Base-by-base conservation (phyloP, 2,797 vertebrate genomes). In the Gallinago solitaria region DNA sequence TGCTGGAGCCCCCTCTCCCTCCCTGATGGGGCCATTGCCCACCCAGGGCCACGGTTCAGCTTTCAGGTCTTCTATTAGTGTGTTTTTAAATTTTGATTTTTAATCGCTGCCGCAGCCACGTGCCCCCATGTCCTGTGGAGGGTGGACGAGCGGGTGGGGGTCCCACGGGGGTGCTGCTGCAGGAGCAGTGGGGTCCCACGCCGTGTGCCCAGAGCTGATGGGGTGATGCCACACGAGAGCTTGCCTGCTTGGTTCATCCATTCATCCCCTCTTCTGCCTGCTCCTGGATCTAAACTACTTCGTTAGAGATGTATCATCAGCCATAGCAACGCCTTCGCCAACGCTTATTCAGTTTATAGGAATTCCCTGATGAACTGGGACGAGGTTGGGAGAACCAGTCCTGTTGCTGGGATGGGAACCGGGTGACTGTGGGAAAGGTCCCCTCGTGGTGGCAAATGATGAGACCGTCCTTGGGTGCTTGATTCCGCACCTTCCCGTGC, bases 141-240 rank as follows among this genome's bases (percentile, higher is more conserved):
- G 6, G 6, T 0, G 8, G 3, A 35, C 0, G 12, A 18, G 18
- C 0, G 16, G 6, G 16, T 12, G 2, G 3, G 15, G 20, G 45
- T 73, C 39, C 43, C 47, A 1, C 0, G 0, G 3, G 61, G 87
- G 43, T 59, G 83, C 60, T 69, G 56, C 54, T 8, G 47, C 39
- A 5, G 50, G 5, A 12, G 30, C 35, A 28, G 43, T 35, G 9
- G 3, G 9, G 25, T 41, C 53, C 51, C 64, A 11, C 19, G 4
- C 41, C 4, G 48, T 17, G 8, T n/a, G 20, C 16, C 2, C 10
- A 3, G 27, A 17, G 41, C 8, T 37, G 48, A 47, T 1, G 1
- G 61, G 14, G 8, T 3, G 57, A 51, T n/a, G 74, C 60, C 63
- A 1, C 4, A 4, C 0, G 5, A 9, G 24, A 21, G 13, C 51